phyloP scores from a whole-genome alignment of 2,113 vertebrate species.

The Esox niger region DNA sequence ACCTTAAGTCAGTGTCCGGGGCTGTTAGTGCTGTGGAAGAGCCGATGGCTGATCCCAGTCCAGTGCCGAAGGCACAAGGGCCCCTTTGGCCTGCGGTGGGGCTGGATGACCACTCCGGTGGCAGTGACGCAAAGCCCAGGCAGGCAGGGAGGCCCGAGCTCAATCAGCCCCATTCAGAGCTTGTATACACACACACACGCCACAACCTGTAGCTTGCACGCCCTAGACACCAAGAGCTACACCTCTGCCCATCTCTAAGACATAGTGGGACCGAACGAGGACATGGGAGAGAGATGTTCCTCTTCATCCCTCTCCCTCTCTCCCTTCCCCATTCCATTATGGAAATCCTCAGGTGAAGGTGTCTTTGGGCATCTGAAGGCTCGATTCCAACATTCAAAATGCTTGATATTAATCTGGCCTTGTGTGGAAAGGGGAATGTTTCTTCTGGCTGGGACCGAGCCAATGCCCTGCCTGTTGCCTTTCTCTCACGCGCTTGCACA shows the following conservation, averaged over 20 bases:
- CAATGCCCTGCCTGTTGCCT: too few relatives aligned
- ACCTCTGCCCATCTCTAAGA: not conserved
- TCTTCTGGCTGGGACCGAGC: too few relatives aligned
- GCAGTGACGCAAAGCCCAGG: conserved; percentile 56
- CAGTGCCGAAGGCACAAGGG: not conserved
- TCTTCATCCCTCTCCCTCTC: not conserved
- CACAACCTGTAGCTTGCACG: conserved; percentile 13
- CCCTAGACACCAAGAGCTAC: conserved; percentile 13
- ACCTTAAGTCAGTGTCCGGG: not conserved
- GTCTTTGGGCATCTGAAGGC: not conserved
- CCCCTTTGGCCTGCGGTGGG: conserved; percentile 25
- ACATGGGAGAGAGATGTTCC: not conserved
- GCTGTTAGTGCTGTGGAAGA: not conserved
- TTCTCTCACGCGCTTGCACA: conserved; percentile 2
- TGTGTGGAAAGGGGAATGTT: too few relatives aligned
- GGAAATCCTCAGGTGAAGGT: not conserved
- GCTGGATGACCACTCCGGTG: conserved; percentile 56
- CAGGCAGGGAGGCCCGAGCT: conserved; percentile 55
- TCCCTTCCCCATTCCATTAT: not conserved
- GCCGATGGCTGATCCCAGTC: not conserved
- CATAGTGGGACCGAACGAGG: not conserved
- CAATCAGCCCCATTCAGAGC: conserved; percentile 64
- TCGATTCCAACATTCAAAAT: not conserved
- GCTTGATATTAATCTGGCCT: not conserved
- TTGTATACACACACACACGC: conserved; percentile 32